These are phyloP conservation scores for Mylabris sibirica DNA, from an alignment of 2,888 invertebrate species.

Conservation along the genomic window DNA sequence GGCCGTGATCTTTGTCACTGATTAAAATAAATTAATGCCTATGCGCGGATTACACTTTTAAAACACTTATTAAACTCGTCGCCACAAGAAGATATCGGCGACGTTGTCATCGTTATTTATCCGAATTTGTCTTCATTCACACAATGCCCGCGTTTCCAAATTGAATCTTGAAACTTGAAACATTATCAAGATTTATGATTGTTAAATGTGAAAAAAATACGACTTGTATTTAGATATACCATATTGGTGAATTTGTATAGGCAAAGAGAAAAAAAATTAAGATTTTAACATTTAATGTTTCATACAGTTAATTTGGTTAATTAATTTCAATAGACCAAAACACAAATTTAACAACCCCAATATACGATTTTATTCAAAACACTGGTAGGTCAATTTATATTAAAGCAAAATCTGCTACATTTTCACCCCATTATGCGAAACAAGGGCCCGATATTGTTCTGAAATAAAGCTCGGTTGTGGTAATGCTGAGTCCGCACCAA, in stretches of 20 bases:
- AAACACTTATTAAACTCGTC: slow-evolving; percentile 21
- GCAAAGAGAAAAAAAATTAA: slow-evolving; percentile 26
- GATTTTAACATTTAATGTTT: slow-evolving; percentile 20
- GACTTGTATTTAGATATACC: no score
- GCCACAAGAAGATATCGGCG: slow-evolving; percentile 16
- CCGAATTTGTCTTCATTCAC: slow-evolving; percentile 52
- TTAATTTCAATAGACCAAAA: slow-evolving; percentile 1
- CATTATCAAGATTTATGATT: slow-evolving; percentile 57
- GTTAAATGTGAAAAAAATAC: no score
- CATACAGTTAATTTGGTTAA: slow-evolving; percentile 20
- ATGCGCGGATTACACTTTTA: slow-evolving; percentile 27
- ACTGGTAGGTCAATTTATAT: slow-evolving; percentile 33
- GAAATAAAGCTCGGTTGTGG: slow-evolving; percentile 5
- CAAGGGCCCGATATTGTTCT: slow-evolving; percentile 29
- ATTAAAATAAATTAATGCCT: slow-evolving; percentile 29
- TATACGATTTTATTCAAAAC: slow-evolving; percentile 23
- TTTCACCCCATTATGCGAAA: slow-evolving; percentile 46
- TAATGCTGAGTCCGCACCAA: slow-evolving; percentile 26
- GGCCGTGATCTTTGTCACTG: background rate
- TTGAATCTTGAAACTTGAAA: slow-evolving; percentile 55
- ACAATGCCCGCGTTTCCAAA: slow-evolving; percentile 46
- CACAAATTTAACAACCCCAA: background rate
- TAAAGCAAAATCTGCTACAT: slow-evolving; percentile 37
- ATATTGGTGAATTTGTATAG: no score
- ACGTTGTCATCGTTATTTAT: slow-evolving; percentile 35